These are phyloP conservation scores for Felis chaus DNA, from an alignment of 2,113 vertebrate genomes.

Conservation along the genomic window DNA sequence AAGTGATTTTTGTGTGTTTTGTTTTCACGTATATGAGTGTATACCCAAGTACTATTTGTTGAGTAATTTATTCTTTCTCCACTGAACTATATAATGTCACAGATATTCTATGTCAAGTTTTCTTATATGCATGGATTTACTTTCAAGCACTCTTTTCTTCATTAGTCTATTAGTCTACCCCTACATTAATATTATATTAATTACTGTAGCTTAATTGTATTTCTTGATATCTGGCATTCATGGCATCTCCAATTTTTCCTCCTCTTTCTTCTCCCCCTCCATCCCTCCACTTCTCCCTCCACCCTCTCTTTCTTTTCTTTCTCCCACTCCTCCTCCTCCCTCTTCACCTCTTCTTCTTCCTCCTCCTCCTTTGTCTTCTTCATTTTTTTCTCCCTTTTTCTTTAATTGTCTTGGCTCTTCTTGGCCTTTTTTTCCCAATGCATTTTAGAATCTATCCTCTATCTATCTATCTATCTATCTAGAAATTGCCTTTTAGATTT, in stretches of 20 bases:
- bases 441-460: background rate
- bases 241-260: background rate
- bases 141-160: background rate
- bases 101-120: background rate
- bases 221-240: background rate
- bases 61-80: background rate
- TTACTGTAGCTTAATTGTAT: background rate
- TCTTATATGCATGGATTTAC: background rate
- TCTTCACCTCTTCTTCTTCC: background rate
- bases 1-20: background rate
- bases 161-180: background rate
- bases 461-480: background rate
- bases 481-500: background rate
- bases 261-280: background rate
- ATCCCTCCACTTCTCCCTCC: background rate
- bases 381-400: background rate
- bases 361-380: background rate
- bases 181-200: background rate
- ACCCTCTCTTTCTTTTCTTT: background rate
- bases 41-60: background rate
- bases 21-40: background rate
- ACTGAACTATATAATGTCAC: background rate
- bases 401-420: background rate
- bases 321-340: background rate
- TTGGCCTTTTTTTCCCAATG: background rate